Evolutionary conservation across 2,888 invertebrate species (phyloP).

Genomic region (Dolichomitus sp.): DNA sequence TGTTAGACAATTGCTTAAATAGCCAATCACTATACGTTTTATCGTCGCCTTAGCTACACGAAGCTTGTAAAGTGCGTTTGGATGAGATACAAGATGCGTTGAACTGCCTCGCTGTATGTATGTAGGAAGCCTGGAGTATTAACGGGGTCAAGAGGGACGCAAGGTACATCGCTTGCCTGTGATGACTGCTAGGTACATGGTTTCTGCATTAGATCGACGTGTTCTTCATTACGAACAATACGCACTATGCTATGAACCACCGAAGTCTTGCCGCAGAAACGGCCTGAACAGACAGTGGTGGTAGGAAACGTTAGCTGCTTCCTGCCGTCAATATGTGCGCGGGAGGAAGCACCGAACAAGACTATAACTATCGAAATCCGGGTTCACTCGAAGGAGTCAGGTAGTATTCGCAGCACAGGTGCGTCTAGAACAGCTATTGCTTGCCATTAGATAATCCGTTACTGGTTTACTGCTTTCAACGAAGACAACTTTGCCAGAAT

Average conservation of each 20-base stretch:
- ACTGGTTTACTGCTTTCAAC: conserved; percentile 15
- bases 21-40: conserved; percentile 22
- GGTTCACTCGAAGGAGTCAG: conserved; percentile 55
- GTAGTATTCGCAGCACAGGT: conserved; percentile 64
- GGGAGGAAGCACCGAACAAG: conserved; percentile 41
- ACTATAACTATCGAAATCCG: conserved; percentile 76
- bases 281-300: conserved; percentile 60
- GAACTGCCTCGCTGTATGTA: conserved; percentile 64
- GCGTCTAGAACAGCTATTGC: conserved; percentile 31
- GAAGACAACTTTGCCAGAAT: conserved; percentile 5
- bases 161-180: conserved; percentile 52
- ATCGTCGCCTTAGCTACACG: neutral
- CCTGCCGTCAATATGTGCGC: conserved; percentile 60
- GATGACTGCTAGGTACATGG: conserved; percentile 78
- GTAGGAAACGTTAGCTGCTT: conserved; percentile 75
- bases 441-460: conserved; percentile 57
- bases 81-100: conserved; percentile 56
- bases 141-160: conserved; percentile 79
- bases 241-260: conserved; percentile 51
- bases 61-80: conserved; percentile 45
- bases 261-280: conserved; percentile 46
- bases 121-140: conserved; percentile 74
- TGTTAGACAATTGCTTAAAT: neutral
- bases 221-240: conserved; percentile 84
- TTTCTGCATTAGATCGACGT: conserved; percentile 85